Base-by-base conservation (phyloP, 2,888 invertebrate species). In the Ophion ventricosus region DNA sequence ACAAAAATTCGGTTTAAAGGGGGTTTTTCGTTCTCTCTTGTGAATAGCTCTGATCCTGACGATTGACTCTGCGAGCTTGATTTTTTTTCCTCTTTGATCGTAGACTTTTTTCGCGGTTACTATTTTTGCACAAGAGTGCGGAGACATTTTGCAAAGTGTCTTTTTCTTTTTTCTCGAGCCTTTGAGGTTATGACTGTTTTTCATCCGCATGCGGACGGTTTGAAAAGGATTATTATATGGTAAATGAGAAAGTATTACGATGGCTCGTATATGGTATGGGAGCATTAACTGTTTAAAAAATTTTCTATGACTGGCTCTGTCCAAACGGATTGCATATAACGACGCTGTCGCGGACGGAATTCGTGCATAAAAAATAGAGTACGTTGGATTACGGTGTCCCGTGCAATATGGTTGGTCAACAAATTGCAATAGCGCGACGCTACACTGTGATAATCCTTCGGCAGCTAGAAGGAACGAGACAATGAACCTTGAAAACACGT, bases 401-500 rank as follows among this genome's bases (percentile, higher is more conserved):
- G 17, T 49, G 49, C 11, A 25, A 61, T 26, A 61, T 25, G 2
- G 25, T 25, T 1, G 20, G 23, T 23, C 8, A 23, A 57, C 61
- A 61, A 23, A 25, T 61, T 25, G 25, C 61, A 14, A 11, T 5
- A 5, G 26, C 29, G 17, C n/a, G 49, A 2, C 17, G 49, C 3
- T 49, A 49, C 49, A 17, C 49, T 3, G 49, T 49, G 49, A 49
- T 49, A 14, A 49, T 49, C 49, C 49, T 49, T 49, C 49, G 23
- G 23, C 29, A 29, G 8, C 17, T 69, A 40, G 14, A 20, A 49
- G 35, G 72, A 66, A 29, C 64, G 66, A 75, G 79, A 85, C 84
- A 80, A 82, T 73, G 76, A 85, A 82, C 76, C 84, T 69, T 49
- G 82, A 79, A 80, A 82, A 80, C 76, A 81, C 82, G 72, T 85